Evolutionary conservation across 2,113 vertebrate genomes (phyloP).

Genomic region (Trogon surrucura): DNA sequence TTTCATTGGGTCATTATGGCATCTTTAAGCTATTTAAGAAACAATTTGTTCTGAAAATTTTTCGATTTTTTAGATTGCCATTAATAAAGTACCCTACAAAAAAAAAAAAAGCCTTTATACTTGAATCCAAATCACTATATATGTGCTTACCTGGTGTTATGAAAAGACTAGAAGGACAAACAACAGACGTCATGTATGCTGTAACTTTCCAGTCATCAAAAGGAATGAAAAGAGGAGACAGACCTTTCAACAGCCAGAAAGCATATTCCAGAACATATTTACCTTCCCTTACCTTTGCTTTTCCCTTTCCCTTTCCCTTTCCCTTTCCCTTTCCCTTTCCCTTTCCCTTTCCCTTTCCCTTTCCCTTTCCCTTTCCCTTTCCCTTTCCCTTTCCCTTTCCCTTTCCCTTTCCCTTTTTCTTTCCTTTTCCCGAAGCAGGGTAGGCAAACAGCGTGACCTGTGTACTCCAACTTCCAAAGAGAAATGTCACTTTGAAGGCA

Average conservation of each 20-base stretch:
- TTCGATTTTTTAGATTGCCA: neutral
- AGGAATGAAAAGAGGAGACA: neutral
- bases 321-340: neutral
- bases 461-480: neutral
- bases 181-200: neutral
- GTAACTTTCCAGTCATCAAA: neutral
- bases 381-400: neutral
- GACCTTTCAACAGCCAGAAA: neutral
- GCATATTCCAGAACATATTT: neutral
- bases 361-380: neutral
- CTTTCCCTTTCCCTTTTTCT: too few relatives aligned
- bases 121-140: neutral
- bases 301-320: too few relatives aligned
- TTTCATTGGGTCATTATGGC: neutral
- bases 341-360: too few relatives aligned
- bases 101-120: neutral
- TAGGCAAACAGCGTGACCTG: fast-evolving
- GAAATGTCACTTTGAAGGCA: neutral
- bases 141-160: neutral
- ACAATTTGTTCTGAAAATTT: neutral
- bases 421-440: neutral
- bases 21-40: neutral
- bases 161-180: neutral
- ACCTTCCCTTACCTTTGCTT: neutral
- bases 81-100: neutral